A percentile compares a stretch with the other conserved stretches of the same genome.
These are phyloP conservation scores for Sebastes alutus DNA, from an alignment of 2,797 vertebrate genomes.

Conservation along the genomic window DNA sequence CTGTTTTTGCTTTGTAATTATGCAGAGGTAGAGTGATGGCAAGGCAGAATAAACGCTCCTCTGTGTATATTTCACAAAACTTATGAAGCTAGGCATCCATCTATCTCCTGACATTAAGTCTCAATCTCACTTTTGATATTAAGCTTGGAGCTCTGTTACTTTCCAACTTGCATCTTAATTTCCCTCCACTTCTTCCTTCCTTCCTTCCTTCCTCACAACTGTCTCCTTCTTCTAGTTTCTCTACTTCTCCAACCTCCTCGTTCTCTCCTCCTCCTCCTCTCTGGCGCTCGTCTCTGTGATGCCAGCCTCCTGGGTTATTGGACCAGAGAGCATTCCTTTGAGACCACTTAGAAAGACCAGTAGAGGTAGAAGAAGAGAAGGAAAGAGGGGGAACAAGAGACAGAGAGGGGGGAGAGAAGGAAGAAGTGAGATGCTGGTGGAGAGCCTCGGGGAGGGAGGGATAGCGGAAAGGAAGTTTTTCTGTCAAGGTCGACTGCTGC, in stretches of 20 bases:
- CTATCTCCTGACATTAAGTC: constrained; percentile 40
- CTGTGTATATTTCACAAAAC: constrained; percentile 65
- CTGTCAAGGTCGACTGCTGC: constrained; percentile 81
- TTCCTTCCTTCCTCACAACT: constrained; percentile 19
- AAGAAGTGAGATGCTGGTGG: constrained; percentile 56
- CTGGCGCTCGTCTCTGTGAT: constrained; percentile 66
- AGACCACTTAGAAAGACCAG: constrained; percentile 84
- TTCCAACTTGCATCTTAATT: constrained; percentile 66
- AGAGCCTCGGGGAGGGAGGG: constrained; percentile 58
- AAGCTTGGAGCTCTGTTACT: constrained; percentile 39
- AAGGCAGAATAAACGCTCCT: constrained; percentile 65
- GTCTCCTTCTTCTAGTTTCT: constrained; percentile 47
- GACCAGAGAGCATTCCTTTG: constrained; percentile 81
- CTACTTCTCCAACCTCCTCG: constrained; percentile 36
- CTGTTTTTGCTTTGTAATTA: constrained; percentile 79
- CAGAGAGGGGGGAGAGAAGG: constrained; percentile 20
- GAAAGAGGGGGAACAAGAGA: constrained; percentile 62
- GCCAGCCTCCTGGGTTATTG: constrained; percentile 80
- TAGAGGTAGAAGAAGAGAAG: constrained; percentile 71
- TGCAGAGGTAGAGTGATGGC: constrained; percentile 66
- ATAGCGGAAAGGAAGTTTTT: constrained; percentile 75
- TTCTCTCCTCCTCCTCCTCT: constrained; percentile 45
- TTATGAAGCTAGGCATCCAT: constrained; percentile 57
- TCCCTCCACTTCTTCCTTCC: constrained; percentile 5
- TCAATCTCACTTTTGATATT: constrained; percentile 40